Conservation (phyloP, 2,888 invertebrate species). For the Hylaea fasciaria region DNA sequence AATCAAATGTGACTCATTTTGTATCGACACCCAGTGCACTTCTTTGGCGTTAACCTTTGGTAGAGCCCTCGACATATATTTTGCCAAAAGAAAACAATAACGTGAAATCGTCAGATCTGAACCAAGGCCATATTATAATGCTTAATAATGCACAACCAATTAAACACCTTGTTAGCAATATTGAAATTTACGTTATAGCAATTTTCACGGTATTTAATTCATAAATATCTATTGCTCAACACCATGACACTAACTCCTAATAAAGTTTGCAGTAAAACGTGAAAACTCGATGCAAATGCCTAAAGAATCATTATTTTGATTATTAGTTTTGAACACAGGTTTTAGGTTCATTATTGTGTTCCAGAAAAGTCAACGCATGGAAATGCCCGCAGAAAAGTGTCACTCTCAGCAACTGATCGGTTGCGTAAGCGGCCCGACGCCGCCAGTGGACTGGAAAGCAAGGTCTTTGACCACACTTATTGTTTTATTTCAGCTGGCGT, state of each 20-base stretch:
- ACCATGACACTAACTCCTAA: slow-evolving; percentile 5
- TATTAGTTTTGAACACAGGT: slow-evolving; percentile 8
- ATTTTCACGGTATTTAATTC: slow-evolving; percentile 30
- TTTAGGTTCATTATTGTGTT: slow-evolving; percentile 19
- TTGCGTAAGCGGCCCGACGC: slow-evolving; percentile 80
- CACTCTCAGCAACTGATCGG: slow-evolving; percentile 61
- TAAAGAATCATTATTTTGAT: too few relatives aligned
- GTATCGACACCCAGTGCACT: slow-evolving; percentile 55
- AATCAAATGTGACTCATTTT: slow-evolving; percentile 45
- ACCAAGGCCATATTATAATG: slow-evolving; percentile 71
- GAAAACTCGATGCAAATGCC: not conserved
- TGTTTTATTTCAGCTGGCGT: slow-evolving; percentile 77
- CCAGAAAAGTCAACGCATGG: slow-evolving; percentile 48
- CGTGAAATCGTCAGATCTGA: slow-evolving; percentile 79
- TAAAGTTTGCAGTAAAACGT: not conserved
- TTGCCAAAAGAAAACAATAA: slow-evolving; percentile 79
- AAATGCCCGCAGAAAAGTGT: slow-evolving; percentile 66
- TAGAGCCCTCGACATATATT: slow-evolving; percentile 83
- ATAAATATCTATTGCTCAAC: slow-evolving; percentile 5
- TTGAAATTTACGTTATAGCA: slow-evolving; percentile 51
- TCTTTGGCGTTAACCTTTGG: slow-evolving; percentile 69
- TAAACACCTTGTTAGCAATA: slow-evolving; percentile 58
- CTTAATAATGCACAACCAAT: slow-evolving; percentile 68
- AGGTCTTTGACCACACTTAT: slow-evolving; percentile 78
- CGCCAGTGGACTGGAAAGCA: slow-evolving; percentile 82